A percentile compares a stretch with the other conserved stretches of the same genome.
These are phyloP conservation scores for Tiliacea citrago DNA, from an alignment of 2,888 invertebrate species.

Conservation along the genomic window DNA sequence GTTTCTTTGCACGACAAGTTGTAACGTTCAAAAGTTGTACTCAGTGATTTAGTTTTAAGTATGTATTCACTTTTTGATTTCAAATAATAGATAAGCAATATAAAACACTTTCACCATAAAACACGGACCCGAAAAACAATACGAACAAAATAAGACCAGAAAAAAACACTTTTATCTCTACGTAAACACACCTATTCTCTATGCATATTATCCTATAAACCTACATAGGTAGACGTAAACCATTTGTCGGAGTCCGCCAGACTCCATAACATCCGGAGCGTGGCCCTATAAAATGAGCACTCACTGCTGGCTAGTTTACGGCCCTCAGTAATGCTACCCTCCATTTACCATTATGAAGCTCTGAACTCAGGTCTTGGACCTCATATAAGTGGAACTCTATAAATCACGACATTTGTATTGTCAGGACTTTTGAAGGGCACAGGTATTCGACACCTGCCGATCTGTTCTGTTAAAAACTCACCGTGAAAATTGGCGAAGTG, in stretches of 20 bases:
- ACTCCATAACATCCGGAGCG: constrained; percentile 44
- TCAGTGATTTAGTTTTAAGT: no score
- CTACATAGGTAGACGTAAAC: constrained; percentile 14
- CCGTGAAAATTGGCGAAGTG: no score
- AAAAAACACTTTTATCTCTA: not conserved
- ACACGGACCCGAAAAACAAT: not conserved
- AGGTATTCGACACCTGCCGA: not conserved
- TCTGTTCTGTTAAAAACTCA: no score
- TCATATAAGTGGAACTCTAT: constrained; percentile 27
- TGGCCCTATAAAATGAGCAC: constrained; percentile 52
- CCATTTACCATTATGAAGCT: constrained; percentile 51
- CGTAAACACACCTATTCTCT: constrained; percentile 10
- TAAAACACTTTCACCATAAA: not conserved
- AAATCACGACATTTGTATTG: constrained; percentile 40
- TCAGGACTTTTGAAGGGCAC: constrained; percentile 12
- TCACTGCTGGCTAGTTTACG: constrained; percentile 46
- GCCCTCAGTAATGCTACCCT: constrained; percentile 37
- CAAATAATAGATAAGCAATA: not conserved
- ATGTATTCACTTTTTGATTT: not conserved
- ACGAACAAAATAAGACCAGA: not conserved
- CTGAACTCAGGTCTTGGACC: constrained; percentile 28
- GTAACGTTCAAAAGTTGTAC: no score
- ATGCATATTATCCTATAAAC: constrained; percentile 32
- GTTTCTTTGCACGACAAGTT: not conserved
- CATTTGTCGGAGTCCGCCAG: constrained; percentile 40